Evolutionary conservation across 2,797 vertebrate genomes (phyloP).

Genomic region (Diplodus sargus): DNA sequence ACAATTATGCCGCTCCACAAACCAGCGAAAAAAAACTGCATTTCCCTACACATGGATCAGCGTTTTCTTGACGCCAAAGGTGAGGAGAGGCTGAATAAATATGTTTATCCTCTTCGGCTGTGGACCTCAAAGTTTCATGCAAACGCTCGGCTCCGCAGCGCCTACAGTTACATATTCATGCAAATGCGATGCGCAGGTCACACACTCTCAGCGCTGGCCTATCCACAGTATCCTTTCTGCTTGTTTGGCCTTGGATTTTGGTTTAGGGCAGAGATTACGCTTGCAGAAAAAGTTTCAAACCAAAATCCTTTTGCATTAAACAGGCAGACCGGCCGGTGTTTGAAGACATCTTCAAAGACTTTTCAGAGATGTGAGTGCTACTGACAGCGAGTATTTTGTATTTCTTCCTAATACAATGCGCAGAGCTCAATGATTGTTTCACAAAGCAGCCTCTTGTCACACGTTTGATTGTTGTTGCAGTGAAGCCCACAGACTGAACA

Average conservation of each 20-base stretch:
- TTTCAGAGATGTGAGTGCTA: constrained; percentile 8
- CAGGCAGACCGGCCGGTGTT: constrained; percentile 23
- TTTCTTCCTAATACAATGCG: constrained; percentile 9
- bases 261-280: constrained; percentile 57
- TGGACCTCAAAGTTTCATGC: constrained; percentile 57
- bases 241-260: constrained; percentile 70
- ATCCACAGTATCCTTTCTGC: constrained; percentile 35
- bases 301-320: constrained; percentile 51
- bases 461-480: background rate
- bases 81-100: constrained; percentile 68
- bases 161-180: constrained; percentile 64
- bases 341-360: constrained; percentile 10
- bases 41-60: constrained; percentile 63
- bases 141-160: constrained; percentile 42
- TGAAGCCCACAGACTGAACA: background rate
- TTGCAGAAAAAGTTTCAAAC: constrained; percentile 50
- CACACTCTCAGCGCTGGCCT: constrained; percentile 40
- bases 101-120: constrained; percentile 59
- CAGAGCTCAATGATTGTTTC: constrained; percentile 13
- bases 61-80: constrained; percentile 68
- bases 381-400: constrained; percentile 8
- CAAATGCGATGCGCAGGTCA: constrained; percentile 68
- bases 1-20: constrained; percentile 72
- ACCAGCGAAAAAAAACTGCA: constrained; percentile 54
- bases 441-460: background rate